Conservation (phyloP, 2,888 invertebrate species). For the Harpalus rubripes region DNA sequence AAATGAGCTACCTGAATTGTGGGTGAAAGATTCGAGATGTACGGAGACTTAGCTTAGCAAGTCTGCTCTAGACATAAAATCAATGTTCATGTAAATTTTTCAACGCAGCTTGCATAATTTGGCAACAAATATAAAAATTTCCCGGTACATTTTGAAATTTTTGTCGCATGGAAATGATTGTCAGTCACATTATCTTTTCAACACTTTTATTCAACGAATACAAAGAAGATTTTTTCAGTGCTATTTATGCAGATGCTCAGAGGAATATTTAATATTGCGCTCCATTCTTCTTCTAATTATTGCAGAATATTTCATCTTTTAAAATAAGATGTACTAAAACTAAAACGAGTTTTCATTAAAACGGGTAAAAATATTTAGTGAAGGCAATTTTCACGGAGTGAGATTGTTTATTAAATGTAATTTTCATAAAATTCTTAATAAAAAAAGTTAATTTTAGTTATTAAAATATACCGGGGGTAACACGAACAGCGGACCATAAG, state of each 20-base stretch:
- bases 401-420: not conserved
- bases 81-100: conserved; percentile 56
- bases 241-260: not conserved
- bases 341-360: not conserved
- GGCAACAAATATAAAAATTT: conserved; percentile 49
- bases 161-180: conserved; percentile 32
- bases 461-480: too few relatives aligned
- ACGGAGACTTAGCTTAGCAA: conserved; percentile 8
- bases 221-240: conserved; percentile 9
- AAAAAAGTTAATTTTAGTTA: too few relatives aligned
- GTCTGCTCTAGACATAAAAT: conserved; percentile 52
- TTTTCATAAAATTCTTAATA: too few relatives aligned
- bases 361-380: not conserved
- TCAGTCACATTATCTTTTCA: conserved; percentile 16
- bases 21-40: not conserved
- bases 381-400: not conserved
- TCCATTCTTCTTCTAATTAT: not conserved
- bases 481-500: too few relatives aligned
- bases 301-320: not conserved
- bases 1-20: conserved; percentile 20
- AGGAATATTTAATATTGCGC: not conserved
- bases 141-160: conserved; percentile 32
- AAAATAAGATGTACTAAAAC: not conserved
- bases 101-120: conserved; percentile 55
- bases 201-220: conserved; percentile 30